Conservation (phyloP, 2,797 vertebrate species). For the Limosa lapponica region DNA sequence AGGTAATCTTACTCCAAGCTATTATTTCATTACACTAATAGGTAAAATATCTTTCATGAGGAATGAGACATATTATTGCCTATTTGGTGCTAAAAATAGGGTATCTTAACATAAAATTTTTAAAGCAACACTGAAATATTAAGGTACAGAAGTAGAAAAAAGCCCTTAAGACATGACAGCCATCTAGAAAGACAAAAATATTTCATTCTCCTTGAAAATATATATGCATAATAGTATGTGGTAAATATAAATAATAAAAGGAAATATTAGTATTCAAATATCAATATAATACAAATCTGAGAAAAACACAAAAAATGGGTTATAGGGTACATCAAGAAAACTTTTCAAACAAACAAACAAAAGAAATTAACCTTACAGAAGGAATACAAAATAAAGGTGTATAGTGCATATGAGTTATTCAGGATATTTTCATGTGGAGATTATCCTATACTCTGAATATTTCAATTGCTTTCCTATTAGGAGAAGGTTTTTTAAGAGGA, state of each 20-base stretch:
- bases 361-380: background rate
- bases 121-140: slow-evolving; percentile 23
- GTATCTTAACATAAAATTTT: slow-evolving; percentile 35
- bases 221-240: background rate
- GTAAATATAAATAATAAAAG: background rate
- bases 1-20: slow-evolving; percentile 5
- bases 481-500: background rate
- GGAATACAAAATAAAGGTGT: background rate
- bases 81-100: slow-evolving; percentile 38
- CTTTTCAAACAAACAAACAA: background rate
- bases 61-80: slow-evolving; percentile 36
- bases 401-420: background rate
- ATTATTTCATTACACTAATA: slow-evolving; percentile 26
- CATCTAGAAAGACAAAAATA: background rate
- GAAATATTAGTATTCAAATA: background rate
- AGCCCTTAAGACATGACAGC: background rate
- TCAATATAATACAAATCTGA: background rate
- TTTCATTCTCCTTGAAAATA: background rate
- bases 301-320: background rate
- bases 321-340: background rate
- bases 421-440: background rate
- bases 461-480: background rate
- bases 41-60: slow-evolving; percentile 21
- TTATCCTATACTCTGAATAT: background rate
- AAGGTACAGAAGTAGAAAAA: slow-evolving; percentile 1